phyloP scores from a whole-genome alignment of 1,140 invertebrate species.

The Archivesica marissinica region DNA sequence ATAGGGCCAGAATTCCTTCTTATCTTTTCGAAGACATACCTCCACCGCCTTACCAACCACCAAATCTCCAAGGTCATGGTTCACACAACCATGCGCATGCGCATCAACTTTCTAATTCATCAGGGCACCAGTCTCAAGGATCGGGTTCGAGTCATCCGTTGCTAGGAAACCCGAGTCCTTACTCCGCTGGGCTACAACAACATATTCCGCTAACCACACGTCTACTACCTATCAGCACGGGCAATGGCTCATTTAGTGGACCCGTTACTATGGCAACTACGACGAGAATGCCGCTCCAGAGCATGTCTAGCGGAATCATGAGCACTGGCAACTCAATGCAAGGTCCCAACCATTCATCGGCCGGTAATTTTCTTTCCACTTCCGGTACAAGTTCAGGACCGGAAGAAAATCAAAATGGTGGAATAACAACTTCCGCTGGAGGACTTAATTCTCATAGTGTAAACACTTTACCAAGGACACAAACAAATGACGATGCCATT shows the following conservation, averaged over 20 bases:
- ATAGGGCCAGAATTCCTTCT: constrained; percentile 66
- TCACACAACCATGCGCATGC: constrained; percentile 24
- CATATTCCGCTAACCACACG: constrained; percentile 42
- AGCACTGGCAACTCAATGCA: constrained; percentile 5
- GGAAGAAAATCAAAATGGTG: constrained; percentile 53
- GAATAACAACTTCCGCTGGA: constrained; percentile 56
- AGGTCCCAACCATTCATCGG: constrained; percentile 27
- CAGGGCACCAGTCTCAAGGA: constrained; percentile 54
- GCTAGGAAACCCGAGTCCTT: constrained; percentile 22
- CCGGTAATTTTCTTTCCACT: constrained; percentile 45
- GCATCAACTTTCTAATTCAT: constrained; percentile 43
- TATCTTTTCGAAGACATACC: constrained; percentile 80
- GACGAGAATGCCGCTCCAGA: constrained; percentile 26
- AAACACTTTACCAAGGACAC: constrained; percentile 44
- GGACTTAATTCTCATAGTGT: constrained; percentile 54
- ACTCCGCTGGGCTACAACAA: constrained; percentile 36
- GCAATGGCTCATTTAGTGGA: constrained; percentile 14
- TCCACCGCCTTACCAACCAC: constrained; percentile 79
- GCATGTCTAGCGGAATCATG: constrained; percentile 19
- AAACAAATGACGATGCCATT: constrained; percentile 41
- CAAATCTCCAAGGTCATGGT: constrained; percentile 56
- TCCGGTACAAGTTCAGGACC: constrained; percentile 4
- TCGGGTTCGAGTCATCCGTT: constrained; percentile 55
- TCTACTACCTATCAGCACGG: constrained; percentile 32
- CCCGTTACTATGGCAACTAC: constrained; percentile 51